Evolutionary conservation across 2,888 invertebrate genomes (phyloP), one percentile per base, ranked within the genome.

Genomic region (Apodemia mormo): DNA sequence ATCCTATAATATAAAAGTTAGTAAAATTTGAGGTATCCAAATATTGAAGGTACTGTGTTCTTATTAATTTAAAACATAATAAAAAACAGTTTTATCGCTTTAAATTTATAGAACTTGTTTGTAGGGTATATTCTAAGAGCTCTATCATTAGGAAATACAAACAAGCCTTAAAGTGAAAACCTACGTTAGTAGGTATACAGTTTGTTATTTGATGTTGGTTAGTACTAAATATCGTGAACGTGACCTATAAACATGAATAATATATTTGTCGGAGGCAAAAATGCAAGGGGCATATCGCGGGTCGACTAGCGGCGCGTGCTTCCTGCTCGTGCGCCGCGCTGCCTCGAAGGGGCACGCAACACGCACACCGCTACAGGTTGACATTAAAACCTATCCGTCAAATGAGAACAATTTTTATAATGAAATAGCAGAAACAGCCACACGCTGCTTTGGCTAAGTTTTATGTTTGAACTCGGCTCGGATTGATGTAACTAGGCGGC

Each of bases 231-330:
- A 30, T 58, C 58, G 58, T 58, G 58, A 58, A 81, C 83, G 82
- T 85, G 86, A 83, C 83, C 85, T 79, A 73, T 78, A 82, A 84
- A 82, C 80, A 81, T 81, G 79, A 81, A 77, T 79, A 81, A 37
- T 37, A 37, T 37, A 80, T 84, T 83, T 85, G 82, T 83, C 82
- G 82, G 12, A 81, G 82, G 80, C 80, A 79, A 83, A 80, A 81
- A 81, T 79, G 80, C 79, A 79, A 78, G 80, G 80, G 79, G 73
- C 74, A 78, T 79, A 58, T 78, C 79, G 78, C 78, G 79, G 78
- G 79, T 79, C 80, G 81, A 74, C 74, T 79, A 82, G 82, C 83
- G 84, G 85, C 83, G 87, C 88, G 85, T 86, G 89, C 81, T 89
- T 89, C 89, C 90, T 89, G 91, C 86, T 85, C 78, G 79, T 76